These are phyloP conservation scores for Cassiopea andromeda DNA, from an alignment of 30 jellyfish, hydroid and myxozoan species.

Conservation along the genomic window DNA sequence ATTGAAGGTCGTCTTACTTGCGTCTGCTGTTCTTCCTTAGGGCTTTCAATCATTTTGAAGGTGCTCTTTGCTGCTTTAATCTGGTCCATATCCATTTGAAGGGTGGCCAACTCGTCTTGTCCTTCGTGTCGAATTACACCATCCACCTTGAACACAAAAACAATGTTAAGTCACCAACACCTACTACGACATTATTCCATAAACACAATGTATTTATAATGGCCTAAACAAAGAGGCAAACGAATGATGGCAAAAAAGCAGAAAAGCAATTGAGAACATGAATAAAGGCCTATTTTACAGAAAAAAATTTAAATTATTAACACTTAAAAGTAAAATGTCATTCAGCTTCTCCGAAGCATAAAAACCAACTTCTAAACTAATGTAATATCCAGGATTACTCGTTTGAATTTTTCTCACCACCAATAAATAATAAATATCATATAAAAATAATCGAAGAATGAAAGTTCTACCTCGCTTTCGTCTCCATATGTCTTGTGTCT, in stretches of 20 bases:
- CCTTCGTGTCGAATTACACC: slow-evolving; percentile 55
- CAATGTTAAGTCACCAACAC: not conserved
- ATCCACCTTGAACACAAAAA: slow-evolving; percentile 23
- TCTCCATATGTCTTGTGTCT: slow-evolving; percentile 68
- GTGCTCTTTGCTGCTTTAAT: slow-evolving; percentile 52
- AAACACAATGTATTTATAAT: not conserved
- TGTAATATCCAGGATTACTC: no score
- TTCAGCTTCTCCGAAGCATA: no score
- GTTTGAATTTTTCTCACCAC: not conserved
- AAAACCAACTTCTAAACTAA: no score
- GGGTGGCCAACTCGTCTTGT: slow-evolving; percentile 52
- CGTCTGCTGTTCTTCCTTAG: not conserved
- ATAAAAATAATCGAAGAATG: not conserved
- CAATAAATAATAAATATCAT: no score
- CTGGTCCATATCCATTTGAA: slow-evolving; percentile 48
- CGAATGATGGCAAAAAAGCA: not conserved
- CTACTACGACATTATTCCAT: not conserved
- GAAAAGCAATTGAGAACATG: not conserved
- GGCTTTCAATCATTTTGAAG: slow-evolving; percentile 19
- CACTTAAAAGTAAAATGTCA: no score
- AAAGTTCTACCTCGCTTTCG: slow-evolving; percentile 7
- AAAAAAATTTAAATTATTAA: no score
- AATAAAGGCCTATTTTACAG: no score
- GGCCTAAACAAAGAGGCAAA: not conserved
- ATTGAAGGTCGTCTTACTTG: slow-evolving; percentile 40